phyloP scores from a whole-genome alignment of 2,113 vertebrate species.

The Trematomus loennbergii region DNA sequence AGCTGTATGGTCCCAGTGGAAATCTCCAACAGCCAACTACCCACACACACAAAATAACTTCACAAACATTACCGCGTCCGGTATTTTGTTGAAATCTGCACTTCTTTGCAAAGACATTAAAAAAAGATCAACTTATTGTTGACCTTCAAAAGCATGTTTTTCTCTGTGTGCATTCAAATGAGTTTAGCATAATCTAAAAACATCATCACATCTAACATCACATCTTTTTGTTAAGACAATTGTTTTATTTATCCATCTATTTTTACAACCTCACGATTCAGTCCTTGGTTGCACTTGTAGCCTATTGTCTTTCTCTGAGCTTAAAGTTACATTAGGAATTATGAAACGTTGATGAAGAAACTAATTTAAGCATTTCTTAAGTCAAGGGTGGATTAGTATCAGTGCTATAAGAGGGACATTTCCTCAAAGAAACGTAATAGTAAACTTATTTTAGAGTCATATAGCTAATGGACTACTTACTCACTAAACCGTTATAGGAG shows the following conservation, averaged over 20 bases:
- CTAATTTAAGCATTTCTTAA: not conserved
- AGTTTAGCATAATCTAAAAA: not conserved
- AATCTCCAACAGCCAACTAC: slow-evolving; percentile 11
- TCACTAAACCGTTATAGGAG: too few species aligned
- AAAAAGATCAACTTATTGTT: slow-evolving; percentile 6
- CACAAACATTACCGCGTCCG: slow-evolving; percentile 24
- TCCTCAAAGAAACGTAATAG: not conserved
- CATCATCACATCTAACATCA: not conserved
- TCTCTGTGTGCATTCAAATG: not conserved
- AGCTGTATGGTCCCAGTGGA: slow-evolving; percentile 57
- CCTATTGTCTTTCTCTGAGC: not conserved
- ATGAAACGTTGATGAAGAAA: not conserved
- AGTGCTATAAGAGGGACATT: too few species aligned
- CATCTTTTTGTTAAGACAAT: not conserved
- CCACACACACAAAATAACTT: slow-evolving; percentile 12
- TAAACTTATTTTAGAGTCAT: not conserved
- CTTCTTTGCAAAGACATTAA: slow-evolving; percentile 1
- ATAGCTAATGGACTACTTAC: too few species aligned
- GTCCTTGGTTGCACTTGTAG: not conserved
- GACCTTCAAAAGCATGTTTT: slow-evolving; percentile 11
- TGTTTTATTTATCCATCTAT: not conserved
- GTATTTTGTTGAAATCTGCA: too few species aligned
- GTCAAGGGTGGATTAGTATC: not conserved
- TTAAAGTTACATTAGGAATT: not conserved
- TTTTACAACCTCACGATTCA: not conserved